Percentiles rank a stretch among this genome's conserved stretches.
Evolutionary conservation across 2,113 vertebrate species (phyloP).

Genomic region (Empidonax alnorum): DNA sequence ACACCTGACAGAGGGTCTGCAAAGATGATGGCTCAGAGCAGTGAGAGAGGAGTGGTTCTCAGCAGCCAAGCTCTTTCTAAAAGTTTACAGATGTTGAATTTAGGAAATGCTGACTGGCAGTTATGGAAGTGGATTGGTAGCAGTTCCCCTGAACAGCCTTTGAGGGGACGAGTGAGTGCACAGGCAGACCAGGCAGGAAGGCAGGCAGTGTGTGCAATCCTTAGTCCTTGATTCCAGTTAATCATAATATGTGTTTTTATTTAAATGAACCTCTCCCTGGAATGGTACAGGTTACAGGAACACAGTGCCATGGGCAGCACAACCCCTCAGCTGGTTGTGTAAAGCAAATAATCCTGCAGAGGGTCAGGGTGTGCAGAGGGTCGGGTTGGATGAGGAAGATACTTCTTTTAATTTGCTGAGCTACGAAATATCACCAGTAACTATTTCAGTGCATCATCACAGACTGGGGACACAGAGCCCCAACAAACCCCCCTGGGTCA

Average conservation of each 20-base stretch:
- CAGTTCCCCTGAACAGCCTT: background rate
- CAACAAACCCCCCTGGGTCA: background rate
- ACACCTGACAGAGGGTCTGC: background rate
- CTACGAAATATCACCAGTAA: background rate
- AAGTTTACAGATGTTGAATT: background rate
- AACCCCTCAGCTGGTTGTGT: background rate
- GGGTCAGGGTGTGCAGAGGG: background rate
- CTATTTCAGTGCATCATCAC: background rate
- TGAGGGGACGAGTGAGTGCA: background rate
- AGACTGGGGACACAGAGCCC: background rate
- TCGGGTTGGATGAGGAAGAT: background rate
- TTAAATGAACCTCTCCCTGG: background rate
- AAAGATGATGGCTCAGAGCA: background rate
- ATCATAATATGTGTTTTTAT: rapidly evolving
- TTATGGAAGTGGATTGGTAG: background rate
- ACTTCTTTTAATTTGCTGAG: background rate
- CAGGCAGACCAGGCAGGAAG: background rate
- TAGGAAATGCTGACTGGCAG: background rate
- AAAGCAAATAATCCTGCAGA: background rate
- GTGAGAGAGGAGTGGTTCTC: background rate
- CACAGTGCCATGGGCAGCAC: background rate
- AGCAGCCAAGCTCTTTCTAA: background rate
- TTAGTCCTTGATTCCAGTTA: background rate
- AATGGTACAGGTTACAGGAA: background rate
- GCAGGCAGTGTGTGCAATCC: background rate